Conservation (phyloP, 2,888 invertebrate genomes). For the Creontiades dilutus region DNA sequence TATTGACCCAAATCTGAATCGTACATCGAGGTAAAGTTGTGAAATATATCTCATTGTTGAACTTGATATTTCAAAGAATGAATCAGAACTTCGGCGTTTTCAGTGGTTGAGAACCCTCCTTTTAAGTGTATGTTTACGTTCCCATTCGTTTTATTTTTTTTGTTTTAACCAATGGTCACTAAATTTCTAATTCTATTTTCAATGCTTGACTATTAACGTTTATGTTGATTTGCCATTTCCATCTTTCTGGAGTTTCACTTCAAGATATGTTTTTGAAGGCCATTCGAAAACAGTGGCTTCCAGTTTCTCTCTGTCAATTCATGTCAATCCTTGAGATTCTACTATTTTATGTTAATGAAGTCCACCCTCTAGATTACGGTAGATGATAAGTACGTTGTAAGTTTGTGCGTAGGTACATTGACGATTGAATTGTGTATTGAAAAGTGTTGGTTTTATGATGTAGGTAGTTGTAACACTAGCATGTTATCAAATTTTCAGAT, state of each 20-base stretch:
- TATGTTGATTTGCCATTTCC: conserved; percentile 4
- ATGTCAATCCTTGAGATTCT: not conserved
- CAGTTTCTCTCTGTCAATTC: not conserved
- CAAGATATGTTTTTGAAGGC: not conserved
- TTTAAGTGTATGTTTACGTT: conserved; percentile 3
- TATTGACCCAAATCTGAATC: not conserved
- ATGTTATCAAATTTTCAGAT: too few relatives aligned
- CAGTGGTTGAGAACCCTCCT: not conserved
- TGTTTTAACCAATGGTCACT: conserved; percentile 29
- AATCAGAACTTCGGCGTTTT: not conserved
- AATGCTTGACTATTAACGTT: conserved; percentile 43
- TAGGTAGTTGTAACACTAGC: too few relatives aligned
- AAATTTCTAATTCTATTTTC: conserved; percentile 33
- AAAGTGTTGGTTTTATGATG: too few relatives aligned
- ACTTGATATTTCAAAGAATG: conserved; percentile 3
- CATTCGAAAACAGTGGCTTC: not conserved
- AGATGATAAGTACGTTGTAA: too few relatives aligned
- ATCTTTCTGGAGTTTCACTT: not conserved
- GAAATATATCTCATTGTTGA: too few relatives aligned
- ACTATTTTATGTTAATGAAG: too few relatives aligned
- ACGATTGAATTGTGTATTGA: too few relatives aligned
- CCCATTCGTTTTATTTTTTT: not conserved
- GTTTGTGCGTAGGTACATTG: too few relatives aligned
- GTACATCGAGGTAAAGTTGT: too few relatives aligned
- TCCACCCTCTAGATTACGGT: too few relatives aligned